Evolutionary conservation across 2,797 vertebrate species (phyloP).

Genomic region (Galagoides demidoff): DNA sequence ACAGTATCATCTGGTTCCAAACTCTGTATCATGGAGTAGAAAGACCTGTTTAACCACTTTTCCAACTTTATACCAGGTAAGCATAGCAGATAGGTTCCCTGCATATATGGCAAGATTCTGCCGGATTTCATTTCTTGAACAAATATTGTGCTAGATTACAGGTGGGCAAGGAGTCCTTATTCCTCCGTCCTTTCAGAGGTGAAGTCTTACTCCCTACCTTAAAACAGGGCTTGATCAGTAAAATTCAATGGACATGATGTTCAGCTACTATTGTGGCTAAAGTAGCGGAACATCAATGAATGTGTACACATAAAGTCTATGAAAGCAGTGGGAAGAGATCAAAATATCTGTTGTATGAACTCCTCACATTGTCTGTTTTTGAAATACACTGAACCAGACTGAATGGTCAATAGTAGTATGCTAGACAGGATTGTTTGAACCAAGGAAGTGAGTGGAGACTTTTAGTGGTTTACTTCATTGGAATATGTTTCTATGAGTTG

Average conservation of each 20-base stretch:
- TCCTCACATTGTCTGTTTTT: not conserved
- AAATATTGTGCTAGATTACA: not conserved
- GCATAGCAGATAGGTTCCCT: not conserved
- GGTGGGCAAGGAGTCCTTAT: no score
- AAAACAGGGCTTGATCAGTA: not conserved
- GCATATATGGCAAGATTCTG: not conserved
- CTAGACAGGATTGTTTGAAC: not conserved
- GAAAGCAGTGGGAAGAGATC: not conserved
- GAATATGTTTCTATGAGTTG: not conserved
- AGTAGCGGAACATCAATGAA: not conserved
- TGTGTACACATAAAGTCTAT: not conserved
- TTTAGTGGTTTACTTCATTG: not conserved
- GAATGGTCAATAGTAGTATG: not conserved
- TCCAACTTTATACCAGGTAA: not conserved
- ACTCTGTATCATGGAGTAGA: not conserved
- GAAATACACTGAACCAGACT: not conserved
- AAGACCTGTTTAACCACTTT: not conserved
- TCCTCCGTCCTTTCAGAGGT: not conserved
- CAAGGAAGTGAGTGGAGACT: not conserved
- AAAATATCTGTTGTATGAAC: not conserved
- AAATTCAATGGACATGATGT: not conserved
- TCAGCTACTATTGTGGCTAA: not conserved
- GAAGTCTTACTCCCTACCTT: not conserved
- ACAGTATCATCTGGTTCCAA: not conserved
- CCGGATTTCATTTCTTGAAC: not conserved